Percentiles rank a stretch among this genome's conserved stretches.
phyloP scores from a whole-genome alignment of 2,797 vertebrate species.

The Epinephelus coioides region DNA sequence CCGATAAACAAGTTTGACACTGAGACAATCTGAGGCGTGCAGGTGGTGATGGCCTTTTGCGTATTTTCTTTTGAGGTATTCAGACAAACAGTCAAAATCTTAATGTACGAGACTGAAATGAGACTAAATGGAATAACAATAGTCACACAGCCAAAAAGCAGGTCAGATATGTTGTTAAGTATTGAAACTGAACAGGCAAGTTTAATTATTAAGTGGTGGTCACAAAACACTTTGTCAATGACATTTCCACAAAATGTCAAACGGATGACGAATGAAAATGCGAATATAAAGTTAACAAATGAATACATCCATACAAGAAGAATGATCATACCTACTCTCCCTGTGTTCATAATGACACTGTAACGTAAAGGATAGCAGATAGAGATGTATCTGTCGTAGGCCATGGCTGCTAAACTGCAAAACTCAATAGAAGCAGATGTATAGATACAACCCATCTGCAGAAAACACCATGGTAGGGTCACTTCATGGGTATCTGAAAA shows the following conservation, averaged over 20 bases:
- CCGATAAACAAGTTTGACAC: conserved; percentile 55
- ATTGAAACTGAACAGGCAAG: conserved; percentile 51
- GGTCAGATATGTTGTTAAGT: conserved; percentile 28
- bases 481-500: conserved; percentile 64
- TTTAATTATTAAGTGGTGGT: conserved; percentile 49
- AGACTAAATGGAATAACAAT: conserved; percentile 42
- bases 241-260: conserved; percentile 51
- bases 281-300: conserved; percentile 1
- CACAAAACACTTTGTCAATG: conserved; percentile 67
- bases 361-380: conserved; percentile 65
- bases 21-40: conserved; percentile 64
- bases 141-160: conserved; percentile 13
- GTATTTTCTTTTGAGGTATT: conserved; percentile 34
- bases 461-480: conserved; percentile 54
- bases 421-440: conserved; percentile 63
- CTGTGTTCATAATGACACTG: conserved; percentile 48
- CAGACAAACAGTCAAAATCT: conserved; percentile 61
- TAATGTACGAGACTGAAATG: conserved; percentile 60
- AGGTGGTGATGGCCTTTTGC: conserved; percentile 62
- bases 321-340: conserved; percentile 39
- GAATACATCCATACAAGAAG: conserved; percentile 48
- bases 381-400: conserved; percentile 59
- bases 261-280: conserved; percentile 14
- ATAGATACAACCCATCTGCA: conserved; percentile 68
- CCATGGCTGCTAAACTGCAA: conserved; percentile 73